Evolutionary conservation across 2,113 vertebrate species (phyloP).

Genomic region (Neoarius graeffei): DNA sequence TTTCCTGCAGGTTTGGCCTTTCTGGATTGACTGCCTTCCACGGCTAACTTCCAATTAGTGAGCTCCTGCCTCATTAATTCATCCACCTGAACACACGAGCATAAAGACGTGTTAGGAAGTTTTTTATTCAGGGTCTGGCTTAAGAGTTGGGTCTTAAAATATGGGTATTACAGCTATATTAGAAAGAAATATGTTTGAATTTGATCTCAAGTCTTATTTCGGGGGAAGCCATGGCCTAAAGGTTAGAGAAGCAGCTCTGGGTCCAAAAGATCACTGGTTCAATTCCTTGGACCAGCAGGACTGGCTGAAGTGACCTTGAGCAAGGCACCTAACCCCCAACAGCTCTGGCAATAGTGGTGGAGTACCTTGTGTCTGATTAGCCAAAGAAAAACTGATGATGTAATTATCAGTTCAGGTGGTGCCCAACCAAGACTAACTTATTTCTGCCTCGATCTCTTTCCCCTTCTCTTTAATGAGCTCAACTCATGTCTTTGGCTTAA

Average conservation of each 20-base stretch:
- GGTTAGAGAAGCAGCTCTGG: too few relatives aligned
- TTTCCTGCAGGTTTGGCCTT: constrained; percentile 66
- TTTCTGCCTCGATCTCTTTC: constrained; percentile 72
- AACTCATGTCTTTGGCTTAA: constrained; percentile 69
- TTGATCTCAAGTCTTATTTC: constrained; percentile 69
- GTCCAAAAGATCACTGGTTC: too few relatives aligned
- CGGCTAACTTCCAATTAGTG: constrained; percentile 68
- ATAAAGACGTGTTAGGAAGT: neutral
- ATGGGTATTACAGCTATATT: neutral
- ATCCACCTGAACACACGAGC: constrained; percentile 70
- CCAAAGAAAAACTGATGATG: too few relatives aligned
- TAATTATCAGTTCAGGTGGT: too few relatives aligned
- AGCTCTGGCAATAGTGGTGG: too few relatives aligned
- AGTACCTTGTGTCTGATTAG: too few relatives aligned
- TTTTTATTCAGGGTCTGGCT: neutral
- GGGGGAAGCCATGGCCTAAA: too few relatives aligned
- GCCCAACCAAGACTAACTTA: too few relatives aligned
- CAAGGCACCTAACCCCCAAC: too few relatives aligned
- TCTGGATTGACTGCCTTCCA: constrained; percentile 73
- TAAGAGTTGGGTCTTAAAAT: too few relatives aligned
- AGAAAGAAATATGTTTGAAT: neutral
- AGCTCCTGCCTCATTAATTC: constrained; percentile 82
- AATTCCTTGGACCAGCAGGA: too few relatives aligned
- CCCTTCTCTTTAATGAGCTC: constrained; percentile 75
- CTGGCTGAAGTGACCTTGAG: too few relatives aligned